Evolutionary conservation across 2,888 invertebrate species (phyloP).

Genomic region (Hylaea fasciaria): DNA sequence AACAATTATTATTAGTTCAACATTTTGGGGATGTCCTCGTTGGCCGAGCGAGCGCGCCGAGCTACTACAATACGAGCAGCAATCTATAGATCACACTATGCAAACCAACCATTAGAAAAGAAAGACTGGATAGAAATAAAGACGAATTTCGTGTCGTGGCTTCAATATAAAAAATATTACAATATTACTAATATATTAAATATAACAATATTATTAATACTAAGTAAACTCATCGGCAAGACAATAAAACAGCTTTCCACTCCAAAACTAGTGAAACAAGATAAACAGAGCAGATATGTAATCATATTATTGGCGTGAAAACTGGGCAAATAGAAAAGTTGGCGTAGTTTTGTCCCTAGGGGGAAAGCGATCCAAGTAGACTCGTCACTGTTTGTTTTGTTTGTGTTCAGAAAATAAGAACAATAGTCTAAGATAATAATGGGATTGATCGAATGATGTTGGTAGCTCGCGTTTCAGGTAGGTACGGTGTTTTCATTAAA

Average conservation of each 20-base stretch:
- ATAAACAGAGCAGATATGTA: constrained; percentile 44
- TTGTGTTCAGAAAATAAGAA: constrained; percentile 26
- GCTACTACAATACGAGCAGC: no score
- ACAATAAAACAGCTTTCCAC: constrained; percentile 28
- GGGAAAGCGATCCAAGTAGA: constrained; percentile 43
- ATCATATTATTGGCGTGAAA: constrained; percentile 50
- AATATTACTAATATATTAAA: no score
- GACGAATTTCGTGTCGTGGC: no score
- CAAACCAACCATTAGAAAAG: no score
- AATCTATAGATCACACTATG: no score
- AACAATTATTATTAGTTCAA: no score
- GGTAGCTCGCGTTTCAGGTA: neutral
- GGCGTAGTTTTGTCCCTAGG: constrained; percentile 42
- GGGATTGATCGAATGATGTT: constrained; percentile 18
- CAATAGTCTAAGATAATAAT: constrained; percentile 4
- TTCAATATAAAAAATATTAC: no score
- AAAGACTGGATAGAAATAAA: no score
- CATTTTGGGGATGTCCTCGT: no score
- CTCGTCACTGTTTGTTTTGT: constrained; percentile 36
- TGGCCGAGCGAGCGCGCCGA: no score
- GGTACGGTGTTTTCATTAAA: neutral
- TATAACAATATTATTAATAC: neutral
- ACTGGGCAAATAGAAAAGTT: constrained; percentile 49
- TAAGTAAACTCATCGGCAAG: constrained; percentile 28
- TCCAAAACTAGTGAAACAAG: constrained; percentile 40